These are phyloP conservation scores for Entomobrya multifasciata DNA, from an alignment of 2,888 invertebrate species.

Conservation along the genomic window DNA sequence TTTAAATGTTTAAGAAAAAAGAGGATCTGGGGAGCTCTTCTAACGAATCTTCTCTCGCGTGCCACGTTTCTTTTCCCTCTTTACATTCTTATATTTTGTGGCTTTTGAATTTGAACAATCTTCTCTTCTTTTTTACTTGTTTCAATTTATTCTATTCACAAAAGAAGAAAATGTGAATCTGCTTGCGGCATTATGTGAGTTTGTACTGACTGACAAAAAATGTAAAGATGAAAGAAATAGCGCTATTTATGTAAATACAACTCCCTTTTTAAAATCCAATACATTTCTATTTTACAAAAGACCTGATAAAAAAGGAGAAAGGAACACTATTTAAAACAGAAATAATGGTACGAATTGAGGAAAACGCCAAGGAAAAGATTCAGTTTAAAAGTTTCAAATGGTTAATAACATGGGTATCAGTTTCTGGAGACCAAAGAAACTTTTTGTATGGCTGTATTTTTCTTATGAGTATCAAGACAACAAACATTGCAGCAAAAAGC, in stretches of 20 bases:
- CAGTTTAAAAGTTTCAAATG: conserved; percentile 42
- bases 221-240: background rate
- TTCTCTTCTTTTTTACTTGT: background rate
- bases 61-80: conserved; percentile 11
- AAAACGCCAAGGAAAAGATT: conserved; percentile 3
- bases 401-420: conserved; percentile 62
- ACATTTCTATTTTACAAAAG: background rate
- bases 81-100: background rate
- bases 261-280: conserved; percentile 35
- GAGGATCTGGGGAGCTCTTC: conserved; percentile 62
- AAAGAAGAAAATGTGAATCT: background rate
- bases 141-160: conserved; percentile 43
- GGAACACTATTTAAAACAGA: background rate
- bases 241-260: conserved; percentile 35
- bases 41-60: conserved; percentile 35
- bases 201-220: background rate
- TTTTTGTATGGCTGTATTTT: background rate
- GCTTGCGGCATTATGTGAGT: background rate
- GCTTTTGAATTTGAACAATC: background rate
- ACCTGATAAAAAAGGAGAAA: background rate
- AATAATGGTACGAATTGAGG: background rate
- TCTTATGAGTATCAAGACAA: background rate
- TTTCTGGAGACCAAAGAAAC: conserved; percentile 25
- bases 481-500: background rate
- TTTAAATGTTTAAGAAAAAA: conserved; percentile 47